Evolutionary conservation across 2,113 vertebrate genomes (phyloP).

Genomic region (Odocoileus virginianus): DNA sequence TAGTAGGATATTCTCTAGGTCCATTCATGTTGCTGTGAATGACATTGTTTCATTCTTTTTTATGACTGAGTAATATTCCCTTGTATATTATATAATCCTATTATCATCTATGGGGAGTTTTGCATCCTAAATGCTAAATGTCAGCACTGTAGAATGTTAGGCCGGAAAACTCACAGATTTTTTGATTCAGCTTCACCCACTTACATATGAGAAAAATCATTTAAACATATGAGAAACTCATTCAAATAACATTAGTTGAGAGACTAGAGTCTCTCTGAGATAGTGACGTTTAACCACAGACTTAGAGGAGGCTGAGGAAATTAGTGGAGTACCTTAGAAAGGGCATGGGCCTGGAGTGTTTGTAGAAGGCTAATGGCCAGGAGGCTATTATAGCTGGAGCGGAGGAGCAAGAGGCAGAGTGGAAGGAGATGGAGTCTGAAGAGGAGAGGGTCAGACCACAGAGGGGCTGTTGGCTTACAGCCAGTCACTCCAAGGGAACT

Average conservation of each 20-base stretch:
- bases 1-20: not conserved
- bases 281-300: not conserved
- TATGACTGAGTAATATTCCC: not conserved
- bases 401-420: not conserved
- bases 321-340: not conserved
- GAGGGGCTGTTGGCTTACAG: not conserved
- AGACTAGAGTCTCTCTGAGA: not conserved
- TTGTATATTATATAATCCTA: not conserved
- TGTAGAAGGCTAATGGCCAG: not conserved
- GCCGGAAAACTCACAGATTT: not conserved
- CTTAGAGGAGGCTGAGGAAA: not conserved
- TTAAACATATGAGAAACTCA: not conserved
- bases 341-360: fast-evolving
- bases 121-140: not conserved
- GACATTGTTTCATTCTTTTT: not conserved
- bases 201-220: not conserved
- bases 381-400: not conserved
- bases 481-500: not conserved
- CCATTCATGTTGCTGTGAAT: not conserved
- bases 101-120: not conserved
- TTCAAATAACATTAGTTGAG: not conserved
- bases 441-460: too few species aligned
- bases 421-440: not conserved
- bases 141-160: not conserved
- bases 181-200: not conserved